phyloP scores from a whole-genome alignment of 2,888 invertebrate species.

The Sinohyriopsis cumingii region DNA sequence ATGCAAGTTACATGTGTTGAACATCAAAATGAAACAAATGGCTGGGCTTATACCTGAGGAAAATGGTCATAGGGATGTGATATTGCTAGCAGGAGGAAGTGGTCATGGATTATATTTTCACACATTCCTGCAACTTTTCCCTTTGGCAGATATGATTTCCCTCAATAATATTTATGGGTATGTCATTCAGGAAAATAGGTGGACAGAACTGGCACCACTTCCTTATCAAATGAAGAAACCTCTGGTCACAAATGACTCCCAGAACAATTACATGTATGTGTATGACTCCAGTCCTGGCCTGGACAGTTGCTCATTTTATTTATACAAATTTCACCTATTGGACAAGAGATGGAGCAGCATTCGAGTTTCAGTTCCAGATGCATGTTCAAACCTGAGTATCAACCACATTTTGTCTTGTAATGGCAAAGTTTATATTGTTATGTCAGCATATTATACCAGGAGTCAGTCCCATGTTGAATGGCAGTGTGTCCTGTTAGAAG shows the following conservation, averaged over 20 bases:
- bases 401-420: conserved; percentile 39
- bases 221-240: conserved; percentile 49
- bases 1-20: conserved; percentile 43
- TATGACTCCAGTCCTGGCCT: conserved; percentile 31
- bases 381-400: conserved; percentile 33
- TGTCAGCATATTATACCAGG: conserved; percentile 24
- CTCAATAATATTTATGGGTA: conserved; percentile 50
- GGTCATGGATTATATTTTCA: conserved; percentile 41
- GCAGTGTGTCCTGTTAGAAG: conserved; percentile 39
- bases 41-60: conserved; percentile 41
- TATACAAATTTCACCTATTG: conserved; percentile 39
- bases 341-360: conserved; percentile 49
- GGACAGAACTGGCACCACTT: conserved; percentile 54
- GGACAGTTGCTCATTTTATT: conserved; percentile 21
- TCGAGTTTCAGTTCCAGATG: conserved; percentile 34
- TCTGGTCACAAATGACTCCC: conserved; percentile 35
- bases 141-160: conserved; percentile 40
- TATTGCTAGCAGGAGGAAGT: conserved; percentile 50
- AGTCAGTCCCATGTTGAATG: conserved; percentile 18
- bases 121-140: conserved; percentile 39
- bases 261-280: conserved; percentile 40
- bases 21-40: conserved; percentile 45
- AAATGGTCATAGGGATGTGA: conserved; percentile 37
- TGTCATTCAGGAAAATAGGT: conserved; percentile 48
- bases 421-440: conserved; percentile 38